These are phyloP conservation scores for Sardinella longiceps DNA, from an alignment of 2,797 vertebrate species.

Conservation along the genomic window DNA sequence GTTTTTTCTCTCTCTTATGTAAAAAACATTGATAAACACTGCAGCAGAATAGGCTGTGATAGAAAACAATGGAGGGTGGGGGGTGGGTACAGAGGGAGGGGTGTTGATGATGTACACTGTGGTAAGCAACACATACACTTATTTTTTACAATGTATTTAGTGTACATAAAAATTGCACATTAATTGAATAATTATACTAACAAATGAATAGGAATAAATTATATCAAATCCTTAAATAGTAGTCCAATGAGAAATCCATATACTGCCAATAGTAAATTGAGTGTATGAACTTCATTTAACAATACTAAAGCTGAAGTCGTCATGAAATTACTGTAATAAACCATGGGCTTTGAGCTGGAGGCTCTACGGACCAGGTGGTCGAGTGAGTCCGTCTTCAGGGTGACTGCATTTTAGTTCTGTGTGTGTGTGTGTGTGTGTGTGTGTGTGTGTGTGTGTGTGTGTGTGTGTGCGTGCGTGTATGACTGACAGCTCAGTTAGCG, in stretches of 20 bases:
- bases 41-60: too few species aligned
- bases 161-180: not conserved
- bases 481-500: slow-evolving; percentile 22
- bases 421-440: slow-evolving; percentile 23
- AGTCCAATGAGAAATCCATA: not conserved
- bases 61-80: not conserved
- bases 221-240: not conserved
- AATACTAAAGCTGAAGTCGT: not conserved
- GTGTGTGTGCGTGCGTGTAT: not conserved
- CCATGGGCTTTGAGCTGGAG: not conserved
- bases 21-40: not conserved
- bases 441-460: not conserved
- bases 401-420: not conserved
- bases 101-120: slow-evolving; percentile 45
- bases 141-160: not conserved
- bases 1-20: not conserved
- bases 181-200: not conserved
- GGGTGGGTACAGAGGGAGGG: not conserved
- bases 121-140: not conserved
- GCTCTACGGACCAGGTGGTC: not conserved
- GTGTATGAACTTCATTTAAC: not conserved
- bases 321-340: slow-evolving; percentile 1
- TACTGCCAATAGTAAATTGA: not conserved
- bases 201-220: not conserved
- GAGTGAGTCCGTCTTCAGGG: not conserved